Base-by-base conservation (phyloP, 2,888 invertebrate genomes). In the Craniophora ligustri region DNA sequence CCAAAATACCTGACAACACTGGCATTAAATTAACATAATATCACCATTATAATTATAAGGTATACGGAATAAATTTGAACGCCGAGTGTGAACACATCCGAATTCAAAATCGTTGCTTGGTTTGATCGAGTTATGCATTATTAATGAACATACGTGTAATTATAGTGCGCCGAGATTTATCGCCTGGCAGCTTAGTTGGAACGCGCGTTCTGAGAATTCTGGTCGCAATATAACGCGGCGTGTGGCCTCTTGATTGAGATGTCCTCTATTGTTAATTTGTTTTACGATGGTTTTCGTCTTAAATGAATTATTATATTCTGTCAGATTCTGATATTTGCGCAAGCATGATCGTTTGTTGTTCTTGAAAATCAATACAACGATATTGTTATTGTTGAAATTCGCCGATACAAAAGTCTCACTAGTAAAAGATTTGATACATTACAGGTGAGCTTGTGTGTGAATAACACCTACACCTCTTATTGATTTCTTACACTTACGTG, bases 61-160 rank as follows among this genome's bases (percentile, higher is more conserved):
- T 26, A 44, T 38, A 58, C 42, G 53, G 42, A 60, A 64, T 50
- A 63, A 65, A 58, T 41, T 66, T 39, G 39, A 34, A 34, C 36
- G 53, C 13, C 26, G 61, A 67, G 65, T 76, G 73, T 81, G 71
- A 62, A 76, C 70, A 56, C 71, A 63, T 61, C 67, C 49, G 54
- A 59, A 64, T 67, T 78, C 57, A 70, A 72, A 69, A 60, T 66
- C 57, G 68, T 59, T 61, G 68, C 64, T 75, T 79, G 79, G 81
- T 91, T 90, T 90, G 92, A 92, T 92, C 89, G 86, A 89, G 88
- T 89, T 89, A 92, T 92, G 91, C 89, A 91, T 92, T 92, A 92
- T 91, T 92, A 92, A 92, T 92, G 91, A 89, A 78, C 71, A 71
- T 75, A 82, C 85, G 72, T 81, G 84, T 92, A 92, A 92, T 92